Evolutionary conservation across 2,797 vertebrate species (phyloP).

Genomic region (Echeneis naucrates): DNA sequence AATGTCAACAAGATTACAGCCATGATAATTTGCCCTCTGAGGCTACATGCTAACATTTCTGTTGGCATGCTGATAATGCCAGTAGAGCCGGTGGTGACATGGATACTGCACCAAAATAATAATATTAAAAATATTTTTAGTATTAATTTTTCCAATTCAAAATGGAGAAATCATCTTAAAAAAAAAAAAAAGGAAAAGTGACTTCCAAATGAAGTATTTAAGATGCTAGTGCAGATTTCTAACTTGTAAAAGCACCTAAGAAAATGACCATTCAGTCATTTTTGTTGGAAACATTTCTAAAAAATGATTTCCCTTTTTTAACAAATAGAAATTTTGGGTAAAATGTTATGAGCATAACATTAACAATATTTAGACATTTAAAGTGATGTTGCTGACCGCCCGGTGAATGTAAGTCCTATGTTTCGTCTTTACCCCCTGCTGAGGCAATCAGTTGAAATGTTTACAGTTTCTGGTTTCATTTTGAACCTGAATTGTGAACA

Average conservation of each 20-base stretch:
- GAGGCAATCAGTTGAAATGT: neutral
- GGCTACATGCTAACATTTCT: neutral
- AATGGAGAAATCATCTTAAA: no score
- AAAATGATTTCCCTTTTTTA: neutral
- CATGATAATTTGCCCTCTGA: neutral
- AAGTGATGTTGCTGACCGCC: no score
- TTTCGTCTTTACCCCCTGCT: no score
- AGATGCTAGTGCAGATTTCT: neutral
- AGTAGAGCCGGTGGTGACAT: neutral
- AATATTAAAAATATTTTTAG: neutral
- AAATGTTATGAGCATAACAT: no score
- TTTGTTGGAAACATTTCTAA: neutral
- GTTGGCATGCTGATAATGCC: neutral
- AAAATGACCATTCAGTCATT: neutral
- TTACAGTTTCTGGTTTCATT: neutral
- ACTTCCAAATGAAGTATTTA: neutral
- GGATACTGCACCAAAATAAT: neutral
- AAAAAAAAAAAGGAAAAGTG: no score
- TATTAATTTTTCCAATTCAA: neutral
- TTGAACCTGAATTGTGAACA: conserved; percentile 20
- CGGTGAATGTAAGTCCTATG: no score
- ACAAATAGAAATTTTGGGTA: no score
- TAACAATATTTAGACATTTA: no score
- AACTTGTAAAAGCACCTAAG: neutral
- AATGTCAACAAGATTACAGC: neutral